Percentiles rank a stretch among this genome's conserved stretches.
phyloP scores from a whole-genome alignment of 2,113 vertebrate species.

The Pterophyllum scalare region DNA sequence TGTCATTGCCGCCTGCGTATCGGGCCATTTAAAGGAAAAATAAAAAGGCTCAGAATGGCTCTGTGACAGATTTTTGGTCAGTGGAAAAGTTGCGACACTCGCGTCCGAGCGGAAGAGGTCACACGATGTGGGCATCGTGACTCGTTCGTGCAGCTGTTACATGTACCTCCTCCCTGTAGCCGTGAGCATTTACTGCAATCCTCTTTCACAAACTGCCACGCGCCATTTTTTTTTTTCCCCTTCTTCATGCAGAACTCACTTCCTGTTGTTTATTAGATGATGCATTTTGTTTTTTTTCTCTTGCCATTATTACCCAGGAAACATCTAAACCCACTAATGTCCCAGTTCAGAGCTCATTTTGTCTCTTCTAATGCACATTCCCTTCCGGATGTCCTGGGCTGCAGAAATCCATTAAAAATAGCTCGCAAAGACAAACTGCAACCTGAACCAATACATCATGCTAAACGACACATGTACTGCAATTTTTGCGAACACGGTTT shows the following conservation, averaged over 20 bases:
- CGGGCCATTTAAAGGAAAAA: constrained; percentile 43
- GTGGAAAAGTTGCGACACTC: constrained; percentile 10
- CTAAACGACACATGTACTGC: constrained; percentile 48
- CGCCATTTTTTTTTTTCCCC: neutral
- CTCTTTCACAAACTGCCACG: neutral
- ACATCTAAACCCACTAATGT: constrained; percentile 52
- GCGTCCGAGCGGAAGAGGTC: constrained; percentile 32
- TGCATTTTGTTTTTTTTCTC: constrained; percentile 36
- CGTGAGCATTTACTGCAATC: neutral
- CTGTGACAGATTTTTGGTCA: constrained; percentile 35
- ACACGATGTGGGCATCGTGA: neutral
- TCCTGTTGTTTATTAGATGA: constrained; percentile 52
- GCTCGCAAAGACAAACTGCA: constrained; percentile 45
- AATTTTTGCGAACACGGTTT: constrained; percentile 40
- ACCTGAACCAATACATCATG: constrained; percentile 55
- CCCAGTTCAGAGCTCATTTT: constrained; percentile 23
- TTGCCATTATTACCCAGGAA: constrained; percentile 41
- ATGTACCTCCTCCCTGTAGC: neutral
- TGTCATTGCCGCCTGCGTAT: constrained; percentile 62
- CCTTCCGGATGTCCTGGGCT: constrained; percentile 33
- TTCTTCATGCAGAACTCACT: constrained; percentile 8
- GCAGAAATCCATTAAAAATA: constrained; percentile 55
- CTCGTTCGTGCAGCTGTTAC: constrained; percentile 19
- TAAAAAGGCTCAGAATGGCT: neutral
- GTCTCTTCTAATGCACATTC: constrained; percentile 42